Base-by-base conservation (phyloP, 2,888 invertebrate genomes). In the Chrysotoxum bicinctum region DNA sequence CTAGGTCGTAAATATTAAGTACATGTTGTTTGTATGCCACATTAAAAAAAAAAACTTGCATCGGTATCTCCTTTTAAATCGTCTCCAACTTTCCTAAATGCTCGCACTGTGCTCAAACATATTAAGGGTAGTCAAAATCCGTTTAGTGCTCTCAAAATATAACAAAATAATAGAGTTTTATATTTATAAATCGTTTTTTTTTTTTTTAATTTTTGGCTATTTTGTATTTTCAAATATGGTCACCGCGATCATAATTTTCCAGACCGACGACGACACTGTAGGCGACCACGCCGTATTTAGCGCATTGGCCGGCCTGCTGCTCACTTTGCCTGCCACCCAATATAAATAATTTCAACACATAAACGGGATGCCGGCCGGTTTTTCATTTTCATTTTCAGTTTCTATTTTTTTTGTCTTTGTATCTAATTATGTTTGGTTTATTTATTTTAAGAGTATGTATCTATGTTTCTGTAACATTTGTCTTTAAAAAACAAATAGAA, bases 271-370 rank as follows among this genome's bases (percentile, higher is more conserved):
- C 54, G 30, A 37, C 35, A 16, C 37, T 12, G 37, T 37, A 37
- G 50, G 26, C 50, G 35, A 60, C 5, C 35, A 30, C n/a, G n/a
- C 8, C 52, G 30, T 14, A 62, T 73, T 37, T 19, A 66, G 74
- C 54, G 9, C 54, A 35, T 30, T 43, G n/a, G 16, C n/a, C 23
- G 14, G 48, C 8, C 26, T 60, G 35, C 26, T 40, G 45, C 30
- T 45, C 32, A 56, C 56, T 26, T 37, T 32, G 56, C 16, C 21
- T 48, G 45, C 19, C 64, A 40, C 45, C 43, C 45, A 48, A 56
- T 45, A 75, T 48, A 76, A 68, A 76, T 60, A 68, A 58, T 75
- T 68, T 68, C 66, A 58, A 58, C 58, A 37, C 68, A 68, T 58
- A 37, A 56, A 37, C 50, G 58, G 16, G 68, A 60, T 60, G 56